Conservation (phyloP, 37 sponge, comb jelly and placozoan species). For the Eunapius fragilis region DNA sequence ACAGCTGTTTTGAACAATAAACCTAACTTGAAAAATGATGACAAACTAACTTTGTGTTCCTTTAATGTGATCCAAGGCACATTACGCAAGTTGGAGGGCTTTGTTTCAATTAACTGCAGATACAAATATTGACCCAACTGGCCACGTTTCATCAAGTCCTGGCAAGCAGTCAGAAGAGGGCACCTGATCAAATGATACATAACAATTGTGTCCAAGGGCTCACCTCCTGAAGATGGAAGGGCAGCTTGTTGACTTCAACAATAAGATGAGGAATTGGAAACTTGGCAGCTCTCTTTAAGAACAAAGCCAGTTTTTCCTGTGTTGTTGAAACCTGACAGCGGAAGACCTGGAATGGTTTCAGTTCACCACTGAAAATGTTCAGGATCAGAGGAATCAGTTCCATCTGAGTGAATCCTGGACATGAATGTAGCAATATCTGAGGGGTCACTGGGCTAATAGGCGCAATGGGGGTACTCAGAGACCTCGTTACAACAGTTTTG, state of each 20-base stretch:
- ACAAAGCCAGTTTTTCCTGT: conserved; percentile 68
- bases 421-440: conserved; percentile 15
- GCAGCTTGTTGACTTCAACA: conserved; percentile 68
- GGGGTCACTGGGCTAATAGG: background rate
- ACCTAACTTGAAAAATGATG: background rate
- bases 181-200: background rate
- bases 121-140: background rate
- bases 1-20: no score
- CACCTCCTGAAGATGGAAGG: conserved; percentile 79
- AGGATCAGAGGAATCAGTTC: conserved; percentile 61
- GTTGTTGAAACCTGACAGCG: conserved; percentile 58
- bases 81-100: conserved; percentile 22
- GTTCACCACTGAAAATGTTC: conserved; percentile 56
- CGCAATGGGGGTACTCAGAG: background rate
- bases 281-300: conserved; percentile 41
- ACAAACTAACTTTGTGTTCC: background rate
- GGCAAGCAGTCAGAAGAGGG: background rate
- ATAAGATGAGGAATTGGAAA: conserved; percentile 45
- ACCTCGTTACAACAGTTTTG: background rate
- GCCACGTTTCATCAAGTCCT: conserved; percentile 49
- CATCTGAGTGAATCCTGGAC: conserved; percentile 41
- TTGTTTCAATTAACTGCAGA: conserved; percentile 44
- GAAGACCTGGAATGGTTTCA: conserved; percentile 68
- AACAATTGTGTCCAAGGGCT: background rate
- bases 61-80: conserved; percentile 24